Evolutionary conservation across 2,797 vertebrate species (phyloP), one percentile per base, ranked within the genome.

Genomic region (Heterohyrax brucei): DNA sequence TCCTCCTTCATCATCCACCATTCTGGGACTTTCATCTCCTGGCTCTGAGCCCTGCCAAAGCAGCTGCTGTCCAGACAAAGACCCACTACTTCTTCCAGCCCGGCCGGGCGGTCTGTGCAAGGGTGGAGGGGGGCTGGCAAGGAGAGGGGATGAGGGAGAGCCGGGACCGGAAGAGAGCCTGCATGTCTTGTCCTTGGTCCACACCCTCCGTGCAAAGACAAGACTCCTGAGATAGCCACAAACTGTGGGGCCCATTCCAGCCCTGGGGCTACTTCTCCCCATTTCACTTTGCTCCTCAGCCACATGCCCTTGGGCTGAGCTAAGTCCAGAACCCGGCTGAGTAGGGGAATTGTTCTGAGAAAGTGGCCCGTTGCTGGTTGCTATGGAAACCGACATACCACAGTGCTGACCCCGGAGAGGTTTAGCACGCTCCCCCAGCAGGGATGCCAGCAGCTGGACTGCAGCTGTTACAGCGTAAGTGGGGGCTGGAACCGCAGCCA

Each of bases 321-420:
- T 98, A 98, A 98, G 98, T 96, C 97, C 97, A 90, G 98, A 98
- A 98, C 97, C 96, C 92, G 98, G 98, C 98, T 99, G 98, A 98
- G 98, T 98, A 98, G 98, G 98, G 98, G 98, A 98, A 99, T 98
- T 99, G 98, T 99, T 99, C 98, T 97, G 97, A 98, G 98, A 98
- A 98, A 98, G 98, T 98, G 97, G 99, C 98, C 99, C 99, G 98
- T 98, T 98, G 98, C 98, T 97, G 98, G 99, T 99, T 99, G 99
- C 99, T 98, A 99, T 98, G 98, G 99, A 99, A 99, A 99, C 99
- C 98, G 98, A 99, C 99, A 99, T 99, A 99, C 99, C 99, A 99
- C 98, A 99, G 99, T 98, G 99, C 99, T 99, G 99, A 99, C 99
- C 99, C 99, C 98, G 97, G 99, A 99, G 99, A 99, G 99, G 99